Evolutionary conservation across 2,113 vertebrate genomes (phyloP), one percentile per base, ranked within the genome.

Genomic region (Cyrtonyx montezumae): DNA sequence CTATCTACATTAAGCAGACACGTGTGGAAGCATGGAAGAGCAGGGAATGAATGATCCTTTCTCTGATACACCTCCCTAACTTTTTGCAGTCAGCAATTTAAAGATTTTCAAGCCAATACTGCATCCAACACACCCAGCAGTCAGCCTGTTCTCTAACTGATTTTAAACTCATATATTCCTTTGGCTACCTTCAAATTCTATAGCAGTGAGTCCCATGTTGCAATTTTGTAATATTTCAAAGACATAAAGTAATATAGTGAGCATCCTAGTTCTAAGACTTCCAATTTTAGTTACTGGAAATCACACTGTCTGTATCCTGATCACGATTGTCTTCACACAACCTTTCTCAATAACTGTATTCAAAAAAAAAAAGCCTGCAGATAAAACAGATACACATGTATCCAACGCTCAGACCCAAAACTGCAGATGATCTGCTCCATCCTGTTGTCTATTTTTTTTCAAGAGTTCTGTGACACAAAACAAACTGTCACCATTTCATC

Each of bases 251-350:
- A 77, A 69, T 95, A 80, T 23, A 17, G 51, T 53, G 13, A 92
- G 53, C 73, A 84, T 80, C 63, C 78, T 91, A 48, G 20, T 76
- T 84, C 73, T 88, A 78, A 83, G 78, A 69, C 75, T 94, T 83
- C 53, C 79, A 56, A 62, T 84, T 78, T 87, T 87, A 89, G 95
- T 85, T 91, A 74, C 91, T 92, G 80, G 70, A 90, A 95, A 95
- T 94, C 58, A 76, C 45, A 92, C 86, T 84, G 88, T 94, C 90
- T 94, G 70, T 94, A 62, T 87, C 75, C 89, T 94, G 67, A 84
- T 42, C 74, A 74, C 55, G 46, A 51, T 83, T 87, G 78, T 90
- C 42, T 69, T 88, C 59, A 40, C n/a, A 25, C 48, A 80, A 49
- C 79, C 48, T 37, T n/a, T 78, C 88, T 77, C 79, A 95, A 81